Percentiles rank a stretch among this genome's conserved stretches.
Conservation (phyloP, 2,797 vertebrate genomes). For the Channa striata region DNA sequence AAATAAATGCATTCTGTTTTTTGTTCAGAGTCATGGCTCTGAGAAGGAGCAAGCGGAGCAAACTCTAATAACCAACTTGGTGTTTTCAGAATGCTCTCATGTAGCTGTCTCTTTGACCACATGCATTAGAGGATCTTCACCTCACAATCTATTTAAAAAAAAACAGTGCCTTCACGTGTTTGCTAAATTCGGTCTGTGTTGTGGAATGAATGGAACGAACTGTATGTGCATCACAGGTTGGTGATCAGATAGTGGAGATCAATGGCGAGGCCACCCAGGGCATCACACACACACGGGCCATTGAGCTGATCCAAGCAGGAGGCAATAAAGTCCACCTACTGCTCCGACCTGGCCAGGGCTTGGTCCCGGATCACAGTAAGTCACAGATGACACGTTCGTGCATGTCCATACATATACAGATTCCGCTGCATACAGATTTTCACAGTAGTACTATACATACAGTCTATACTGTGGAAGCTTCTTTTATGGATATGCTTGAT, state of each 20-base stretch:
- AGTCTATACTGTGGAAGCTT: slow-evolving; percentile 30
- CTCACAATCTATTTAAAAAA: too few relatives aligned
- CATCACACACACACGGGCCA: slow-evolving; percentile 97
- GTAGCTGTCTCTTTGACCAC: neutral
- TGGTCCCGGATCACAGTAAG: slow-evolving; percentile 96
- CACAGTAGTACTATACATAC: slow-evolving; percentile 25
- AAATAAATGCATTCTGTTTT: neutral
- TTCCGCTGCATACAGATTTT: slow-evolving; percentile 21
- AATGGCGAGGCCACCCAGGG: slow-evolving; percentile 97
- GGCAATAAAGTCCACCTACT: slow-evolving; percentile 94
- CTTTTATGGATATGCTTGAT: slow-evolving; percentile 55
- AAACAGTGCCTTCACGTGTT: too few relatives aligned
- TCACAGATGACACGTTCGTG: slow-evolving; percentile 36
- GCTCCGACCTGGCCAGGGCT: slow-evolving; percentile 92
- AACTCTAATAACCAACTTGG: neutral
- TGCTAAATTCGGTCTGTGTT: neutral
- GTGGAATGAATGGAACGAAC: neutral
- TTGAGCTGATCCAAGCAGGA: slow-evolving; percentile 97
- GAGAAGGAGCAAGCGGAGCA: neutral
- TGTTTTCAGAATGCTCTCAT: neutral
- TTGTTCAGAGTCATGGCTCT: neutral
- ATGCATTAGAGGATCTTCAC: too few relatives aligned
- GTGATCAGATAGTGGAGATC: slow-evolving; percentile 99
- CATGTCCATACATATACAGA: slow-evolving; percentile 23
- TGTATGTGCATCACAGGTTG: slow-evolving; percentile 86